A percentile compares a stretch with the other conserved stretches of the same genome.
Conservation (phyloP, 2,888 invertebrate species). For the Sepiola atlantica region DNA sequence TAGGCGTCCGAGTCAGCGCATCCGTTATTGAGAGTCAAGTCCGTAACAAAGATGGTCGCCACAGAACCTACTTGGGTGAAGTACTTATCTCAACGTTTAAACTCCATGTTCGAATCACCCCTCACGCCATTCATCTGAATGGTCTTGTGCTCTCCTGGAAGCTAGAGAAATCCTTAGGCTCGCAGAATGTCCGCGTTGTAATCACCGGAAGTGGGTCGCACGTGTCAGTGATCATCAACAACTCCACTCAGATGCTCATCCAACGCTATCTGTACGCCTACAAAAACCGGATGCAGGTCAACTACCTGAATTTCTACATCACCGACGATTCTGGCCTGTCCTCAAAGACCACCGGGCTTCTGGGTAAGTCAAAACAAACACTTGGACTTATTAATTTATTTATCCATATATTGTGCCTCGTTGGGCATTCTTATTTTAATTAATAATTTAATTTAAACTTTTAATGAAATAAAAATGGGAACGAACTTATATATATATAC, state of each 20-base stretch:
- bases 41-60: constrained; percentile 6
- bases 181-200: not conserved
- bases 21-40: not conserved
- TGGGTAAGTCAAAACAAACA: not conserved
- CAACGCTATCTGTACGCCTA: not conserved
- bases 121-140: not conserved
- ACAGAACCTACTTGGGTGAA: constrained; percentile 22
- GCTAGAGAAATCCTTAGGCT: not conserved
- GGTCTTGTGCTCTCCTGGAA: not conserved
- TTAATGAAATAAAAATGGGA: not conserved
- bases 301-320: constrained; percentile 36
- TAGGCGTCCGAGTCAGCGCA: not conserved
- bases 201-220: not conserved
- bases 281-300: not conserved
- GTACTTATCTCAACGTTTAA: not conserved
- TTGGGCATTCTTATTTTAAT: not conserved
- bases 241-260: not conserved
- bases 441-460: not conserved
- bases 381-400: too few relatives aligned
- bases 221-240: not conserved
- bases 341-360: not conserved
- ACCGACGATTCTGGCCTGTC: not conserved
- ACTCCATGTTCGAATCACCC: not conserved
- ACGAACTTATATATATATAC: not conserved
- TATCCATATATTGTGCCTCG: not conserved